Conservation (phyloP, 2,797 vertebrate genomes). For the Carapus acus region DNA sequence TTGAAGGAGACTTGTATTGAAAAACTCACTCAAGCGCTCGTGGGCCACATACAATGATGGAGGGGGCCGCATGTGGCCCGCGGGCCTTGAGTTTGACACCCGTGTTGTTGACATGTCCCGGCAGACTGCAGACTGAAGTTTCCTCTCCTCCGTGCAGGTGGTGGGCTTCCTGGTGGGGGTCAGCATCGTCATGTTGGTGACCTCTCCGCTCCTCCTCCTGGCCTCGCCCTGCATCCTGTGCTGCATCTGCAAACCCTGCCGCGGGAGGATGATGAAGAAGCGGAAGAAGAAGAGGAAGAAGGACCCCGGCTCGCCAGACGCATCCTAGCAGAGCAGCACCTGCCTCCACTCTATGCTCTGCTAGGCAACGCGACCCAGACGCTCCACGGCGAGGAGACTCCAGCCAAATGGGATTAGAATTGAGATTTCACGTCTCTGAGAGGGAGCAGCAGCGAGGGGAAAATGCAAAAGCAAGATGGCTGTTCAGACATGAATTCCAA, state of each 20-base stretch:
- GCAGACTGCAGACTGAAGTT: not conserved
- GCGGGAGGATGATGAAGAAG: constrained; percentile 66
- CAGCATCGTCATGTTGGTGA: constrained; percentile 87
- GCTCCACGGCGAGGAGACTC: too few species aligned
- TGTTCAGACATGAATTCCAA: not conserved
- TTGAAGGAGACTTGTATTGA: too few species aligned
- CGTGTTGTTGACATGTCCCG: too few species aligned
- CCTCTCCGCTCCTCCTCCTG: constrained; percentile 89
- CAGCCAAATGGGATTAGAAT: constrained; percentile 7
- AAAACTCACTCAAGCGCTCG: too few species aligned
- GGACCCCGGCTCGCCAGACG: constrained; percentile 60
- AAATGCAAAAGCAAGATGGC: not conserved
- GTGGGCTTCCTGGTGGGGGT: constrained; percentile 92
- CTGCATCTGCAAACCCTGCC: constrained; percentile 89
- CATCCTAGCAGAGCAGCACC: constrained; percentile 44
- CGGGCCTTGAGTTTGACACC: too few species aligned
- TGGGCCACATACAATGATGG: too few species aligned
- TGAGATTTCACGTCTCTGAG: constrained; percentile 1
- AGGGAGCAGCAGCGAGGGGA: constrained; percentile 2
- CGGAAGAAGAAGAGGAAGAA: constrained; percentile 56
- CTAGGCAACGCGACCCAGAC: constrained; percentile 6
- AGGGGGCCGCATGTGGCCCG: too few species aligned
- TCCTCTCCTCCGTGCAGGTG: constrained; percentile 71
- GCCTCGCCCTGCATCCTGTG: constrained; percentile 94
- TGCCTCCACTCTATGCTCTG: not conserved